Evolutionary conservation across 2,797 vertebrate genomes (phyloP), one percentile per base, ranked within the genome.

Genomic region (Sebastiscus tertius): DNA sequence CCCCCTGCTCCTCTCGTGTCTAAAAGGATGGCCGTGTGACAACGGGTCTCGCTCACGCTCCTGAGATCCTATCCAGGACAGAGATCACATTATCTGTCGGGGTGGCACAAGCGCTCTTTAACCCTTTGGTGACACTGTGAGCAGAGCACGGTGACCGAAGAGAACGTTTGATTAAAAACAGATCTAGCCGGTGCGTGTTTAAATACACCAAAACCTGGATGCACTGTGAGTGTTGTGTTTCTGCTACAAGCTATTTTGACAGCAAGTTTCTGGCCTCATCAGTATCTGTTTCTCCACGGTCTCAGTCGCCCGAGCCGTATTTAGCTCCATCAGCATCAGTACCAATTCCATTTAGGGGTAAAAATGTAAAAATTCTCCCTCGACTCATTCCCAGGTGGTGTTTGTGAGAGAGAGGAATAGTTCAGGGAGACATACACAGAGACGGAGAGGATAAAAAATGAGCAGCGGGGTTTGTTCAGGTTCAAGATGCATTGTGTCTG

Each of bases 401-500:
- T 90, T 87, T 90, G 34, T 75, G 67, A 68, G 65, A 58, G 78
- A 86, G 89, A 75, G 93, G 91, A 87, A 92, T 78, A 82, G 80
- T 91, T 92, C 88, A 79, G 81, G 80, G 81, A 90, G 84, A 87
- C 86, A 73, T 64, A 79, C 74, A 87, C 86, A 90, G 87, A 92
- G 91, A 92, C 85, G 62, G 92, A 92, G 91, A 81, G 85, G 90
- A 93, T 93, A 93, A 92, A 93, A 91, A 93, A 92, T 87, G 93
- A 94, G 90, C 89, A 79, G 84, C 76, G 80, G 93, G 88, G 92
- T 94, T 94, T 94, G 91, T 94, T 94, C 93, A 94, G 93, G 94
- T 95, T 94, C 92, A 92, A 91, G 92, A 94, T 92, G 90, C 89
- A 88, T 90, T 93, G 93, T 94, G 93, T 95, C 90, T 94, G 93